A percentile compares a stretch with the other conserved stretches of the same genome.
Conservation (phyloP, 2,888 invertebrate genomes). For the Electrophaes corylata region DNA sequence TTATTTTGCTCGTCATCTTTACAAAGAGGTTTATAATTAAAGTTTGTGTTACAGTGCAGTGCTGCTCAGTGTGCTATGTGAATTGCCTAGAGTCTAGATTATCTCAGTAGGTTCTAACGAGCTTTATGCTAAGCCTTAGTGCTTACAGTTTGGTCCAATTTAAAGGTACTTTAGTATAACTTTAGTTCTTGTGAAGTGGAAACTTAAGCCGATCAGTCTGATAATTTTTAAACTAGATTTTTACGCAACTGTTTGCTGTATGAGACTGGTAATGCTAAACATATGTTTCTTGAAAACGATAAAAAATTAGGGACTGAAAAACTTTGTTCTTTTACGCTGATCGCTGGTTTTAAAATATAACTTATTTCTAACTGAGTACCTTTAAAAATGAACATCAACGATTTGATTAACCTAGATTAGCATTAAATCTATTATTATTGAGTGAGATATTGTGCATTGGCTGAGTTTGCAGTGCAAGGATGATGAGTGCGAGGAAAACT, state of each 20-base stretch:
- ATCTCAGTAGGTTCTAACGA: constrained; percentile 10
- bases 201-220: not conserved
- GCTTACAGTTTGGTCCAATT: constrained; percentile 18
- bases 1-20: constrained; percentile 20
- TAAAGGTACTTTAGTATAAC: constrained; percentile 16
- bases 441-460: constrained; percentile 16
- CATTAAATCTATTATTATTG: constrained; percentile 6
- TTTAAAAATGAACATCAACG: constrained; percentile 4
- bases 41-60: constrained; percentile 31
- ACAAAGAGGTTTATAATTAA: constrained; percentile 16
- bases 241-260: too few relatives aligned
- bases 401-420: constrained; percentile 2
- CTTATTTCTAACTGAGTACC: not conserved
- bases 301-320: too few relatives aligned
- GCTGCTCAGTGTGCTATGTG: constrained; percentile 32
- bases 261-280: too few relatives aligned
- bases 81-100: constrained; percentile 23
- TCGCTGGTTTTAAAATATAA: not conserved
- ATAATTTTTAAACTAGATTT: not conserved
- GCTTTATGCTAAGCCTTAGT: constrained; percentile 31
- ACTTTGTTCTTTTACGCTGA: not conserved
- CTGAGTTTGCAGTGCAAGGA: constrained; percentile 19
- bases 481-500: constrained; percentile 13
- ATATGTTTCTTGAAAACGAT: too few relatives aligned
- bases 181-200: not conserved